phyloP scores from a whole-genome alignment of 2,888 invertebrate genomes.

The Catonia carolina region DNA sequence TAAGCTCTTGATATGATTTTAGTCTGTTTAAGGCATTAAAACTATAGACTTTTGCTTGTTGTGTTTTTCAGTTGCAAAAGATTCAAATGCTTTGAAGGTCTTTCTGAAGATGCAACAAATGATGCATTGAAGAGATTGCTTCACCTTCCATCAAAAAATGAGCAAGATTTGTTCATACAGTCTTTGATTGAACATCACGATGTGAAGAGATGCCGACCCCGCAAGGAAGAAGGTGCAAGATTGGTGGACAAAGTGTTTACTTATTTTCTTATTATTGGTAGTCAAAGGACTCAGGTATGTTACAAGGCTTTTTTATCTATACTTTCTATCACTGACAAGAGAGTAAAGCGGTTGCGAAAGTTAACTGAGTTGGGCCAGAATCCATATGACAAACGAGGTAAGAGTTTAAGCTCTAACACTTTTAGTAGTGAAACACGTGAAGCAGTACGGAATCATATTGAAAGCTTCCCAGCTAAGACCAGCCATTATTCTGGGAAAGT shows the following conservation, averaged over 20 bases:
- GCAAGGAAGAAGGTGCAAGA: not conserved
- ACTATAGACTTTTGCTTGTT: not conserved
- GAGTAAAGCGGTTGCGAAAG: slow-evolving; percentile 3
- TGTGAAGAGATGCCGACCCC: not conserved
- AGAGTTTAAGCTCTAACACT: not conserved
- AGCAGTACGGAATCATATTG: slow-evolving; percentile 1
- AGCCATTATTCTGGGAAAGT: slow-evolving; percentile 10
- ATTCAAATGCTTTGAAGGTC: not conserved
- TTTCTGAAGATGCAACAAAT: not conserved
- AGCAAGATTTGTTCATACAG: not conserved
- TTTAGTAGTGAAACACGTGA: not conserved
- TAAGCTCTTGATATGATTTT: not conserved
- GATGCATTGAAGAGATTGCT: not conserved
- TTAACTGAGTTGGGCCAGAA: slow-evolving; percentile 1
- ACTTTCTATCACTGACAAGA: not conserved
- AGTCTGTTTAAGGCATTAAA: not conserved
- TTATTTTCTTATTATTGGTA: not conserved
- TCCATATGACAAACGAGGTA: slow-evolving; percentile 9
- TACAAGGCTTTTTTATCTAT: slow-evolving; percentile 12
- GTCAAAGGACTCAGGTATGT: slow-evolving; percentile 1
- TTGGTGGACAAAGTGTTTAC: not conserved
- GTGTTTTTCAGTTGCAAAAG: not conserved
- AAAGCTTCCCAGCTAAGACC: slow-evolving; percentile 8
- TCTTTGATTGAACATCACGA: not conserved
- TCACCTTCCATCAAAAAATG: not conserved